Percentiles rank a stretch among this genome's conserved stretches.
Conservation (phyloP, 23 tunicate genomes). For the Phallusia fumigata region DNA sequence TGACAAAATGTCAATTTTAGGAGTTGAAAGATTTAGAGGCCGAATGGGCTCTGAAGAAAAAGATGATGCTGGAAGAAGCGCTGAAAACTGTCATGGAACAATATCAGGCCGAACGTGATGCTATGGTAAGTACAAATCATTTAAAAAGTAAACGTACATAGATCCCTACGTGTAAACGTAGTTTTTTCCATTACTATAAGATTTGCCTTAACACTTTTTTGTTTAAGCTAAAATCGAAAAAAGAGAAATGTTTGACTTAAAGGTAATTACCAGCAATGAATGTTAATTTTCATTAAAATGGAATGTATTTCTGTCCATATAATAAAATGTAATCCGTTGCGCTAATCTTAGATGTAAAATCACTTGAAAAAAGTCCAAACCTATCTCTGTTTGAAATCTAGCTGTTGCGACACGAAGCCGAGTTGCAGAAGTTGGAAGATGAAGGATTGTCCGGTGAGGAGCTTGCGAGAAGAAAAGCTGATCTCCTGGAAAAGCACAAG, state of each 20-base stretch:
- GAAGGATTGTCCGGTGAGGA: conserved; percentile 58
- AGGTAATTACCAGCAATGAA: too few relatives aligned
- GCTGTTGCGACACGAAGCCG: conserved; percentile 65
- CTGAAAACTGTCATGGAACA: conserved; percentile 57
- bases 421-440: conserved; percentile 49
- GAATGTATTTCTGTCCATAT: too few relatives aligned
- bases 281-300: too few relatives aligned
- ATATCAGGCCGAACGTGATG: conserved; percentile 48
- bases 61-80: conserved; percentile 68
- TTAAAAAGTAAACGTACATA: too few relatives aligned
- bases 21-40: conserved; percentile 77
- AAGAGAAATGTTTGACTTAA: too few relatives aligned
- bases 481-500: not conserved
- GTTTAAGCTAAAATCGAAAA: too few relatives aligned
- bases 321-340: too few relatives aligned
- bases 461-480: conserved; percentile 36
- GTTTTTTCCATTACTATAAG: too few relatives aligned
- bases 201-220: too few relatives aligned
- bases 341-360: not conserved
- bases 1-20: conserved; percentile 20
- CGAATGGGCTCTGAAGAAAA: conserved; percentile 81
- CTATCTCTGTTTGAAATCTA: not conserved
- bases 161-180: too few relatives aligned
- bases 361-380: not conserved
- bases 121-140: conserved; percentile 43